Conservation (phyloP, 2,113 vertebrate species). For the Macquaria australasica region DNA sequence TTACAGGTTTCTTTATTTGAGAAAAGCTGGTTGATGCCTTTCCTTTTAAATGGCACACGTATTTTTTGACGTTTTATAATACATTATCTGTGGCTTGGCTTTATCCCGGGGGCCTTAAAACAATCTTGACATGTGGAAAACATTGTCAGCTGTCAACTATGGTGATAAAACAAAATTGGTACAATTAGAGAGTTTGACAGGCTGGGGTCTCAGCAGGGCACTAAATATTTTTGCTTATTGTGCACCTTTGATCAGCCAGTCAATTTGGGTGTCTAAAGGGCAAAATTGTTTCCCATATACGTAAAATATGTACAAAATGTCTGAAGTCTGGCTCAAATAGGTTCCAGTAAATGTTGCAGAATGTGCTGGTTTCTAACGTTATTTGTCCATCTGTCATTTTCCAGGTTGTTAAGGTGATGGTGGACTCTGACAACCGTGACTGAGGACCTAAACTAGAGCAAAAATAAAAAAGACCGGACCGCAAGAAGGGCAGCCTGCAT, state of each 20-base stretch:
- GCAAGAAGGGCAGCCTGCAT: slow-evolving; percentile 18
- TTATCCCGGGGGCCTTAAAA: background rate
- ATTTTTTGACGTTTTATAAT: background rate
- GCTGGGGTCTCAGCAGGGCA: slow-evolving; percentile 30
- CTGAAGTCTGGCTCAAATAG: slow-evolving; percentile 42
- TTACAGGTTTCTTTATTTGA: background rate
- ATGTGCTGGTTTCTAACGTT: slow-evolving; percentile 37
- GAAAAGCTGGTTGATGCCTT: background rate
- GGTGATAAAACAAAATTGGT: slow-evolving; percentile 57
- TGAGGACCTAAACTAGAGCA: slow-evolving; percentile 42
- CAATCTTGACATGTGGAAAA: slow-evolving; percentile 46
- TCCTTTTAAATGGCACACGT: background rate
- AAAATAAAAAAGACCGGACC: slow-evolving; percentile 7
- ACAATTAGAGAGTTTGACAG: slow-evolving; percentile 42
- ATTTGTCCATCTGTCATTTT: slow-evolving; percentile 67
- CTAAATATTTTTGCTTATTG: slow-evolving; percentile 40
- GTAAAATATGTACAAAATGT: slow-evolving; percentile 28
- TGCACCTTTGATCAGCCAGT: slow-evolving; percentile 60
- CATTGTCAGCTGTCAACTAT: slow-evolving; percentile 56
- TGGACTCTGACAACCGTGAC: slow-evolving; percentile 60
- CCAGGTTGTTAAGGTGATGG: slow-evolving; percentile 66
- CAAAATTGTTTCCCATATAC: slow-evolving; percentile 47
- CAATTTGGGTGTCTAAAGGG: slow-evolving; percentile 45
- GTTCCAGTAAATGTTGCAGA: slow-evolving; percentile 43
- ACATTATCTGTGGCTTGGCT: slow-evolving; percentile 20